Conservation (phyloP, 1,140 invertebrate species). For the Sarcophaga peregrina region DNA sequence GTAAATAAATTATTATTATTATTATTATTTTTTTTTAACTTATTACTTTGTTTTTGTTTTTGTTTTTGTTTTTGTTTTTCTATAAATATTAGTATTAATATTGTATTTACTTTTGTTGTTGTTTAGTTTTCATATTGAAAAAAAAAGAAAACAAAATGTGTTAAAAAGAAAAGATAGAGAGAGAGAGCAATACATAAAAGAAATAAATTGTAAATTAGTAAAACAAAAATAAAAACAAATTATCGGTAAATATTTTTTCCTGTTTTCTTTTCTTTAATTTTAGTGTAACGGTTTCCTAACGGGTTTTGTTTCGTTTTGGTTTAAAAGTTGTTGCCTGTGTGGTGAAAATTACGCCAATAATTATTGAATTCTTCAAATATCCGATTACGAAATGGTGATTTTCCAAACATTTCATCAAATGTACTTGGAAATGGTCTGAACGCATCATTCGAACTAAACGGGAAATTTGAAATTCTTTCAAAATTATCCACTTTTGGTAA, state of each 20-base stretch:
- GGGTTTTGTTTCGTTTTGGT: not conserved
- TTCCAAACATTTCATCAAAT: slow-evolving; percentile 58
- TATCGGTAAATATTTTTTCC: no score
- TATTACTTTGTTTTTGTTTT: no score
- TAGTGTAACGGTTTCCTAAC: not conserved
- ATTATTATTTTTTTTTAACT: no score
- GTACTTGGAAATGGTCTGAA: slow-evolving; percentile 48
- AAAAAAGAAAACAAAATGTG: not conserved
- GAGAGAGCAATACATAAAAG: slow-evolving; percentile 7
- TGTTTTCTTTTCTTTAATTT: not conserved
- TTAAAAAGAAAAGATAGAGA: not conserved
- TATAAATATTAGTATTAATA: no score
- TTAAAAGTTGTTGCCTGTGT: slow-evolving; percentile 31
- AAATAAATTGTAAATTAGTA: not conserved
- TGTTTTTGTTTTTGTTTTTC: no score
- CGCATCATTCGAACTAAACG: not conserved
- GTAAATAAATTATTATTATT: not conserved
- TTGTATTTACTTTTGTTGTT: not conserved
- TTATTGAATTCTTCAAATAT: slow-evolving; percentile 63
- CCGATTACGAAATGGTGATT: slow-evolving; percentile 59
- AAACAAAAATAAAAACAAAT: no score
- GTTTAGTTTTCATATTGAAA: not conserved
- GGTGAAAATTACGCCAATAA: slow-evolving; percentile 63
- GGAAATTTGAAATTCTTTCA: not conserved
- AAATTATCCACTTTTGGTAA: not conserved